Percentiles rank a stretch among this genome's conserved stretches.
Evolutionary conservation across 2,888 invertebrate species (phyloP).

Genomic region (Limenitis camilla): DNA sequence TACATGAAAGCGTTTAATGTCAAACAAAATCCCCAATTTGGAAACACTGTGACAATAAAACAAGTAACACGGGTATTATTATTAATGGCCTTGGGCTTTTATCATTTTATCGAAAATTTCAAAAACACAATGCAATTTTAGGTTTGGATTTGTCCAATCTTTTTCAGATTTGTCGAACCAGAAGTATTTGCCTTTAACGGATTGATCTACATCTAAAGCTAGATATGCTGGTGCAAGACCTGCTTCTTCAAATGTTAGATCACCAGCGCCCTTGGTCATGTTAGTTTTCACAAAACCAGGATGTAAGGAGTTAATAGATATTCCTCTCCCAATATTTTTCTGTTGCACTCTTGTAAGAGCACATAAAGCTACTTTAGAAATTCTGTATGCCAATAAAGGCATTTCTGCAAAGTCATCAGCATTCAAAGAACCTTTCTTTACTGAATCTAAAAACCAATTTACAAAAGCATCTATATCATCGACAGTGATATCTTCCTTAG

Average conservation of each 20-base stretch:
- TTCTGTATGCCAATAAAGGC: constrained; percentile 25
- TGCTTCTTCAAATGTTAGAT: constrained; percentile 24
- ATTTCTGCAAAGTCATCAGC: constrained; percentile 29
- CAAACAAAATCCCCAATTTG: background rate
- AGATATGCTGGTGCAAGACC: constrained; percentile 27
- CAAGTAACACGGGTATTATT: background rate
- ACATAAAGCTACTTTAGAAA: constrained; percentile 30
- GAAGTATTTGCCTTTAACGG: constrained; percentile 31
- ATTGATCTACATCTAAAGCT: constrained; percentile 30
- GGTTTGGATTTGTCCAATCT: constrained; percentile 25
- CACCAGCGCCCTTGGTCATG: constrained; percentile 27
- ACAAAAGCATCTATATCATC: constrained; percentile 30
- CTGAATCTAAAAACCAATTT: constrained; percentile 31
- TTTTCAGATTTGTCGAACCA: constrained; percentile 32
- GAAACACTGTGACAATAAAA: too few relatives aligned
- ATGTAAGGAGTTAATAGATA: constrained; percentile 31
- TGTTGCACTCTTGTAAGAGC: constrained; percentile 31
- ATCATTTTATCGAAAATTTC: background rate
- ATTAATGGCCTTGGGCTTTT: background rate
- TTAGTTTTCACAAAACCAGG: constrained; percentile 31
- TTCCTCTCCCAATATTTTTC: constrained; percentile 21
- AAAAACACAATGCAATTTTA: constrained; percentile 17
- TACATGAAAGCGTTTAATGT: background rate
- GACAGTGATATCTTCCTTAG: constrained; percentile 23
- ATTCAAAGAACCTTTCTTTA: constrained; percentile 26